phyloP scores from a whole-genome alignment of 2,797 vertebrate species.

The Psittacula derbiana region DNA sequence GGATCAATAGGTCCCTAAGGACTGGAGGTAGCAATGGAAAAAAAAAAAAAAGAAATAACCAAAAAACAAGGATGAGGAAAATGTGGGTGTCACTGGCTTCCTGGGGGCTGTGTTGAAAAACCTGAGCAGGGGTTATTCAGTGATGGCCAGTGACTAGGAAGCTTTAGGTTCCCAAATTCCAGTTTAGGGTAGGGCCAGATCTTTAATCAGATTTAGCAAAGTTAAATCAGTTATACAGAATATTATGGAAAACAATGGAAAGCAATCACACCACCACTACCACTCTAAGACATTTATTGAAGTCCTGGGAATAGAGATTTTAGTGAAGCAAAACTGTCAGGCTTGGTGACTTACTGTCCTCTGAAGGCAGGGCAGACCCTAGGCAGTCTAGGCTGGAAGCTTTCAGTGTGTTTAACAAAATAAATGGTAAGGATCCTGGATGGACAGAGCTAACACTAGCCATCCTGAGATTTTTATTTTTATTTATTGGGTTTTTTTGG shows the following conservation, averaged over 20 bases:
- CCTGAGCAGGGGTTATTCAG: fast-evolving
- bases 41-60: not conserved
- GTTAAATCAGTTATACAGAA: not conserved
- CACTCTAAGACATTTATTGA: not conserved
- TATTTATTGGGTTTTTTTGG: not conserved
- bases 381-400: not conserved
- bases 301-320: not conserved
- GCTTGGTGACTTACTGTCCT: not conserved
- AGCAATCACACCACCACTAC: not conserved
- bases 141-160: not conserved
- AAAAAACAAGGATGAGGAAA: not conserved
- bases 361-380: not conserved
- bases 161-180: not conserved
- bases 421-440: not conserved
- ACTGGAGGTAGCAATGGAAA: not conserved
- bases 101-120: not conserved
- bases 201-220: not conserved
- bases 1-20: not conserved
- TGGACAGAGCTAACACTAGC: not conserved
- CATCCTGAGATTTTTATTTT: not conserved
- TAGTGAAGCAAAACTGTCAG: not conserved
- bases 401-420: not conserved
- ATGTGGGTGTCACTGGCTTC: not conserved
- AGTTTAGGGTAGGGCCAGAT: not conserved
- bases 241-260: not conserved